phyloP scores from a whole-genome alignment of 2,797 vertebrate genomes.

The Molossus alvarezi region DNA sequence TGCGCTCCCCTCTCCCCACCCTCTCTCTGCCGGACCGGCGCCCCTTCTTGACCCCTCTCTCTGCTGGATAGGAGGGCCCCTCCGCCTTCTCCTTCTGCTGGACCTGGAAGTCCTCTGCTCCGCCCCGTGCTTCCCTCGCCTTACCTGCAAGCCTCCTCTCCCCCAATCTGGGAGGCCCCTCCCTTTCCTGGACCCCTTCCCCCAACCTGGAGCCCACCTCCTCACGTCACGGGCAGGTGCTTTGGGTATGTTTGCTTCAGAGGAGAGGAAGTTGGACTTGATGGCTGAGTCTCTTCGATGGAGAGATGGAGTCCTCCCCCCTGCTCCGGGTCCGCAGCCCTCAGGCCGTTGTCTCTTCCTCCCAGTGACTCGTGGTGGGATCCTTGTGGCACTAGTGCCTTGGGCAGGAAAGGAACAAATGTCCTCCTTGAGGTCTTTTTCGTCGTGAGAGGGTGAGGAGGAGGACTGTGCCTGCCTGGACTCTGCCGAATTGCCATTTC shows the following conservation, averaged over 20 bases:
- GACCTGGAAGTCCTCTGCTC: background rate
- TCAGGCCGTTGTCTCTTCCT: no score
- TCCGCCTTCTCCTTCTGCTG: background rate
- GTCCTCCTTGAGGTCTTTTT: background rate
- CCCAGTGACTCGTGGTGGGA: background rate
- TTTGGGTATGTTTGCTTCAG: background rate
- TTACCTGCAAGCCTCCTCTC: background rate
- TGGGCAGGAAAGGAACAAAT: background rate
- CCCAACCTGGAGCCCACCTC: no score
- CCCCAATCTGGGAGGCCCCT: background rate
- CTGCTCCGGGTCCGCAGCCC: background rate
- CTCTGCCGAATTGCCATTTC: background rate
- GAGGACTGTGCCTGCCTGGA: background rate
- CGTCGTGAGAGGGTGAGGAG: no score
- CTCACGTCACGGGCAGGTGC: background rate
- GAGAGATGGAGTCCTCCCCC: accelerated
- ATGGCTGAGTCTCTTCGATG: background rate
- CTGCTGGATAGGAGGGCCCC: background rate
- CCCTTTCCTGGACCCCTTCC: no score
- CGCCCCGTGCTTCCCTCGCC: background rate
- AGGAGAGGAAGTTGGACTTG: background rate
- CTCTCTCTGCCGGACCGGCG: background rate
- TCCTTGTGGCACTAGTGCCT: background rate
- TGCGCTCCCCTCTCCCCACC: background rate
- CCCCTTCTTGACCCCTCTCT: no score